Percentiles rank a stretch among this genome's conserved stretches.
phyloP scores from a whole-genome alignment of 1,140 invertebrate genomes.

The Papilio polyxenes region DNA sequence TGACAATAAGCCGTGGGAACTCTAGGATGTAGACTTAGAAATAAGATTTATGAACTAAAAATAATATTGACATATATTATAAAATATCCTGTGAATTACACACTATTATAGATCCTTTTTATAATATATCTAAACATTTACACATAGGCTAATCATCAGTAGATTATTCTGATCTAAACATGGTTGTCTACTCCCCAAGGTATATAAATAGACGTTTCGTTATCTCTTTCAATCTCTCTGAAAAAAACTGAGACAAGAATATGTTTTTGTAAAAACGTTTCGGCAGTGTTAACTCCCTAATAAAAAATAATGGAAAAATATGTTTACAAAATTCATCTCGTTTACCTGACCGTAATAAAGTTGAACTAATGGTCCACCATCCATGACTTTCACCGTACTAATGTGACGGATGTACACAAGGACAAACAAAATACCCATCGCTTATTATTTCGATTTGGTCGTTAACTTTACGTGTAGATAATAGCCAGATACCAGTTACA shows the following conservation, averaged over 20 bases:
- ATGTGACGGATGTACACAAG: slow-evolving; percentile 6
- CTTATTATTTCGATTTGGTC: slow-evolving; percentile 5
- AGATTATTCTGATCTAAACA: neutral
- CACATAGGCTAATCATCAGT: neutral
- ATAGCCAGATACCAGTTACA: neutral
- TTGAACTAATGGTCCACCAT: neutral
- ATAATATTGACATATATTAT: neutral
- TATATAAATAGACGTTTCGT: too few species aligned
- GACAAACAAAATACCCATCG: neutral
- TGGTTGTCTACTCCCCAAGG: too few species aligned
- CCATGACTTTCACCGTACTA: neutral
- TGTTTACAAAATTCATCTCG: neutral
- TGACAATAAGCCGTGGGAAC: neutral
- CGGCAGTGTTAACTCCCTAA: neutral
- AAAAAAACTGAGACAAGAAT: too few species aligned
- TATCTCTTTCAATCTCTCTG: too few species aligned
- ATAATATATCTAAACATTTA: neutral
- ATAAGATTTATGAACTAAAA: neutral
- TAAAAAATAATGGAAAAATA: neutral
- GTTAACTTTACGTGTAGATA: slow-evolving; percentile 4
- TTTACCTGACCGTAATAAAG: neutral
- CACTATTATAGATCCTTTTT: neutral
- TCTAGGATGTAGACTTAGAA: neutral
- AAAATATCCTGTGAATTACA: neutral
- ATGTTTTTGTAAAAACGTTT: too few species aligned